phyloP scores from a whole-genome alignment of 2,888 invertebrate species.

The Melanchra persicariae region DNA sequence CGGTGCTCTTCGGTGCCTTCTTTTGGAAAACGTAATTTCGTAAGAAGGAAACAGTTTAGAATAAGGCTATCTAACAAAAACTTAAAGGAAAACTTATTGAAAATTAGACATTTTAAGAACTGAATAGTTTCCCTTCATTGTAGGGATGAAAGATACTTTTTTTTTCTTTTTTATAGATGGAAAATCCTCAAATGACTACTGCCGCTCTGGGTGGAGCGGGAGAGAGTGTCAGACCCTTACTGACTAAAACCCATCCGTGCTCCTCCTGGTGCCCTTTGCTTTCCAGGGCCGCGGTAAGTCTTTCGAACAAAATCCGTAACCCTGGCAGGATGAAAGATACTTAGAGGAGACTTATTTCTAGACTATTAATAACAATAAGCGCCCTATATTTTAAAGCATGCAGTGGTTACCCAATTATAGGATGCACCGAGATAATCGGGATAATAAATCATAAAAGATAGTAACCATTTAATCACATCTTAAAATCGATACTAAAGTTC shows the following conservation, averaged over 20 bases:
- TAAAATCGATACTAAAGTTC: constrained; percentile 42
- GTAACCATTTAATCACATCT: constrained; percentile 51
- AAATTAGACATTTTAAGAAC: neutral
- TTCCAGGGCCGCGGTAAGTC: too few relatives aligned
- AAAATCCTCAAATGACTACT: too few relatives aligned
- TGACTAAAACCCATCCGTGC: too few relatives aligned
- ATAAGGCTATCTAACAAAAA: neutral
- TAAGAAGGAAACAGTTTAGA: neutral
- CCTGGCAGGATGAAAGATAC: neutral
- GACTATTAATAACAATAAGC: constrained; percentile 2
- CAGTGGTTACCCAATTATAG: constrained; percentile 26
- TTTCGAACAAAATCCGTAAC: too few relatives aligned
- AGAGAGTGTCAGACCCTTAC: too few relatives aligned
- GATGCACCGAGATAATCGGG: constrained; percentile 23
- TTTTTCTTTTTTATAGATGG: too few relatives aligned
- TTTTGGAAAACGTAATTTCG: neutral
- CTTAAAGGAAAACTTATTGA: too few relatives aligned
- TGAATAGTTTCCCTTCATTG: neutral
- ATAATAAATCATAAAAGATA: constrained; percentile 63
- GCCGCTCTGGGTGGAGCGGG: too few relatives aligned
- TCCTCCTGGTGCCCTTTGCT: too few relatives aligned
- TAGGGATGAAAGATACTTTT: neutral
- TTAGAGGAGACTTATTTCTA: neutral
- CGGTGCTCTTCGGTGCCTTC: too few relatives aligned
- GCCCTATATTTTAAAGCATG: constrained; percentile 2